A percentile compares a stretch with the other conserved stretches of the same genome.
Conservation (phyloP, 2,888 invertebrate species). For the Proisotoma minuta region DNA sequence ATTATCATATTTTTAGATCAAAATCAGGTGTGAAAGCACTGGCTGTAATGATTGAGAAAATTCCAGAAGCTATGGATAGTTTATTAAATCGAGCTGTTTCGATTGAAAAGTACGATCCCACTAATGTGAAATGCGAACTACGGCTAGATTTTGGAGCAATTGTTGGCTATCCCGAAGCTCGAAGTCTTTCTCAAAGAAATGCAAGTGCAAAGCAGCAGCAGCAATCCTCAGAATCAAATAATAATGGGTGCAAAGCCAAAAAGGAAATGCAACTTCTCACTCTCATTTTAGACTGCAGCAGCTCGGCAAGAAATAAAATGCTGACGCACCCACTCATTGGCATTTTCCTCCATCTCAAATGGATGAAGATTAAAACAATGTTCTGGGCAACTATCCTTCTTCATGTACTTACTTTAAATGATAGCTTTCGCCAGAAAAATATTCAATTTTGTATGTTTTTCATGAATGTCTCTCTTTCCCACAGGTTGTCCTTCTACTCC, state of each 20-base stretch:
- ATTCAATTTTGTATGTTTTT: background rate
- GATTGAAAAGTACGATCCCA: conserved; percentile 43
- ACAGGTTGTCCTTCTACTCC: conserved; percentile 38
- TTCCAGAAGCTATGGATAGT: conserved; percentile 46
- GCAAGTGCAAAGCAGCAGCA: conserved; percentile 18
- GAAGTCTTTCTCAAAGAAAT: conserved; percentile 30
- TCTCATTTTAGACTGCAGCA: conserved; percentile 42
- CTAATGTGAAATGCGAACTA: conserved; percentile 45
- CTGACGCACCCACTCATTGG: conserved; percentile 45
- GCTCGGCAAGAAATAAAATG: conserved; percentile 43
- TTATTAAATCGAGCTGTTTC: conserved; percentile 41
- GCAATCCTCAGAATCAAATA: background rate
- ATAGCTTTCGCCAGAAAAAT: background rate
- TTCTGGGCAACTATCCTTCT: conserved; percentile 44
- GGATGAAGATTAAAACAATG: conserved; percentile 40
- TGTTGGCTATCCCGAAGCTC: conserved; percentile 43
- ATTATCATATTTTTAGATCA: conserved; percentile 27
- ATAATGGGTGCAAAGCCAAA: conserved; percentile 30
- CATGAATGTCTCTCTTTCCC: background rate
- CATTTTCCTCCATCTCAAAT: conserved; percentile 43
- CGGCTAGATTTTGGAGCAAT: conserved; percentile 46
- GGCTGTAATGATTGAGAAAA: conserved; percentile 44
- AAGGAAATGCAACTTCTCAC: conserved; percentile 44
- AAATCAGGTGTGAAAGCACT: conserved; percentile 44
- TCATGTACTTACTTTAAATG: conserved; percentile 25